These are phyloP conservation scores for Maconellicoccus hirsutus DNA, from an alignment of 1,140 invertebrate genomes.

Conservation along the genomic window DNA sequence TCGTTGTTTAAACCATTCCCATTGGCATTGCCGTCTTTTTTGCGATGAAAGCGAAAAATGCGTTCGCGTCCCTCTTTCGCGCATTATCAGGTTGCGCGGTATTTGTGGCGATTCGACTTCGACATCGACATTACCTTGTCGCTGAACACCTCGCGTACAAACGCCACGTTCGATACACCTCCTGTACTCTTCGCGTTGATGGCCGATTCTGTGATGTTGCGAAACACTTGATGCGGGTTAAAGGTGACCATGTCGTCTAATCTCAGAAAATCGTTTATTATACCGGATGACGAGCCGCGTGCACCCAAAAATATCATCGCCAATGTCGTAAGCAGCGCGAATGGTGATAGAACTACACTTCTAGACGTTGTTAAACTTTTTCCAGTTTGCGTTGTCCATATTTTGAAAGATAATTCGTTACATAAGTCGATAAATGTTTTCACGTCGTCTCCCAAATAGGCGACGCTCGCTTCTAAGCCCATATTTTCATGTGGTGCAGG, in stretches of 20 bases:
- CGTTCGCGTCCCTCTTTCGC: too few relatives aligned
- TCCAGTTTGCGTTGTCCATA: slow-evolving; percentile 57
- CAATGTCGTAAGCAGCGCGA: slow-evolving; percentile 66
- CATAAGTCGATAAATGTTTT: slow-evolving; percentile 58
- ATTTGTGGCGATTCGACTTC: too few relatives aligned
- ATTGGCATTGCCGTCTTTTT: too few relatives aligned
- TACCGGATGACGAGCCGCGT: slow-evolving; percentile 68
- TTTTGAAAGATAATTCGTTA: slow-evolving; percentile 69
- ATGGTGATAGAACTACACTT: slow-evolving; percentile 71
- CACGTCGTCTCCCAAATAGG: slow-evolving; percentile 54
- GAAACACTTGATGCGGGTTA: slow-evolving; percentile 72
- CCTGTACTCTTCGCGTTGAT: slow-evolving; percentile 47
- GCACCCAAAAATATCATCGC: slow-evolving; percentile 82
- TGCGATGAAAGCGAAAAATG: too few relatives aligned
- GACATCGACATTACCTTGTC: too few relatives aligned
- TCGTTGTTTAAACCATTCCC: too few relatives aligned
- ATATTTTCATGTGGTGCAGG: slow-evolving; percentile 49
- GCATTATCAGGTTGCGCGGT: too few relatives aligned
- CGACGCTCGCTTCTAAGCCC: slow-evolving; percentile 59
- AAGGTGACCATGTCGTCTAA: slow-evolving; percentile 77
- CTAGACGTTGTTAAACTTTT: slow-evolving; percentile 55
- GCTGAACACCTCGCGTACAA: slow-evolving; percentile 63
- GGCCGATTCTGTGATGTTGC: slow-evolving; percentile 67
- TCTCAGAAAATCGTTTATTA: slow-evolving; percentile 76
- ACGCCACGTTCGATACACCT: slow-evolving; percentile 53